These are phyloP conservation scores for Sisyra nigra DNA, from an alignment of 2,888 invertebrate species.

Conservation along the genomic window DNA sequence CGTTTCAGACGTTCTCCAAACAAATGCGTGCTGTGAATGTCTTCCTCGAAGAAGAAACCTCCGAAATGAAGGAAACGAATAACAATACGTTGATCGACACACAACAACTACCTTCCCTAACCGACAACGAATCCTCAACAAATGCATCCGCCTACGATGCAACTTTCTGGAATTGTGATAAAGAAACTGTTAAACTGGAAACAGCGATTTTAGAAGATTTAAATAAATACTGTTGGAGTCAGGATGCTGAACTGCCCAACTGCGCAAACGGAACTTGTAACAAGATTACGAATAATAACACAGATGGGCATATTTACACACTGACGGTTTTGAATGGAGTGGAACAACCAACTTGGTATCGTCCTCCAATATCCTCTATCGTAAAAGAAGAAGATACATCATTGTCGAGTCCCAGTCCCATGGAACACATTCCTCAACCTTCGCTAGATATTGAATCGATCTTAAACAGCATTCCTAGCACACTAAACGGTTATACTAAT, in stretches of 20 bases:
- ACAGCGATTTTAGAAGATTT: constrained; percentile 67
- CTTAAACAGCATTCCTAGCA: constrained; percentile 48
- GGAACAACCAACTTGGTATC: constrained; percentile 32
- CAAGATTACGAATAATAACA: constrained; percentile 31
- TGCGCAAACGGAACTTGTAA: constrained; percentile 27
- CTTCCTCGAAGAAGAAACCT: constrained; percentile 37
- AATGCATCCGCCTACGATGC: constrained; percentile 23
- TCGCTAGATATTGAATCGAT: constrained; percentile 66
- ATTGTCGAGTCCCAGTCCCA: constrained; percentile 39
- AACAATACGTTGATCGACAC: constrained; percentile 32
- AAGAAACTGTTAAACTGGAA: constrained; percentile 54
- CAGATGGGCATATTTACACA: constrained; percentile 74
- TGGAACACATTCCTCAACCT: constrained; percentile 38
- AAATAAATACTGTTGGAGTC: constrained; percentile 70
- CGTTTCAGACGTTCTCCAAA: constrained; percentile 42
- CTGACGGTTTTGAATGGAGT: constrained; percentile 72
- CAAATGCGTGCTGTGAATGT: constrained; percentile 52
- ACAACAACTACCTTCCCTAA: constrained; percentile 26
- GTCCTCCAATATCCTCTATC: constrained; percentile 39
- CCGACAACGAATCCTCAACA: constrained; percentile 15
- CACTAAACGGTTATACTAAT: constrained; percentile 33
- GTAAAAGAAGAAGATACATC: constrained; percentile 46
- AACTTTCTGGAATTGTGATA: constrained; percentile 51
- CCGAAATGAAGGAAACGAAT: constrained; percentile 34
- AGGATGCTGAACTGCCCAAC: constrained; percentile 36